phyloP scores from a whole-genome alignment of 1,140 invertebrate species.

The Leptinotarsa texana region DNA sequence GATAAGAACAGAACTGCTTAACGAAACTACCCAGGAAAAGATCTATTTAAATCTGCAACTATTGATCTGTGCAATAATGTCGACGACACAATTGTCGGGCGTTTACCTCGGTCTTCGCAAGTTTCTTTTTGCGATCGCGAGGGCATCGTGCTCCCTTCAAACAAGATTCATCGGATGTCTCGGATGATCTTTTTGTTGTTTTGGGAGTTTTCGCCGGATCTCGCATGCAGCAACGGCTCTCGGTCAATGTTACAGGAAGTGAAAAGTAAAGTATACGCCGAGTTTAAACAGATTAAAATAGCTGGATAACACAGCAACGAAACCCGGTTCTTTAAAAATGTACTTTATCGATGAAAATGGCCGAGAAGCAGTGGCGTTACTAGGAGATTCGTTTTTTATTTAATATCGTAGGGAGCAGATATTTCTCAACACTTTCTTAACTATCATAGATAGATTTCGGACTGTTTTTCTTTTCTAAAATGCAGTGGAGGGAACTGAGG shows the following conservation, averaged over 20 bases:
- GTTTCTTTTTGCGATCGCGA: not conserved
- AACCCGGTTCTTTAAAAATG: not conserved
- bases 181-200: not conserved
- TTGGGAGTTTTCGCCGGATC: not conserved
- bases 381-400: too few relatives aligned
- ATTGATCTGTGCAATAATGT: conserved; percentile 2
- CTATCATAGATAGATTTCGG: too few relatives aligned
- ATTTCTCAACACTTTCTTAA: too few relatives aligned
- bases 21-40: not conserved
- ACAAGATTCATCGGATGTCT: not conserved
- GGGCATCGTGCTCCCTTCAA: not conserved
- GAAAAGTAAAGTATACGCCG: not conserved
- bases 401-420: too few relatives aligned
- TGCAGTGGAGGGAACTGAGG: too few relatives aligned
- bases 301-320: not conserved
- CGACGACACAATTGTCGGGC: not conserved
- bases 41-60: not conserved
- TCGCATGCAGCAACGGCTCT: not conserved
- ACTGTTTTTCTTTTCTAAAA: too few relatives aligned
- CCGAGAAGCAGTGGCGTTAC: not conserved
- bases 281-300: not conserved
- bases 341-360: not conserved
- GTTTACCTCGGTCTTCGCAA: not conserved
- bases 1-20: not conserved
- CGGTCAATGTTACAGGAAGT: conserved; percentile 5